Evolutionary conservation across 2,113 vertebrate species (phyloP).

Genomic region (Pygoscelis adeliae): DNA sequence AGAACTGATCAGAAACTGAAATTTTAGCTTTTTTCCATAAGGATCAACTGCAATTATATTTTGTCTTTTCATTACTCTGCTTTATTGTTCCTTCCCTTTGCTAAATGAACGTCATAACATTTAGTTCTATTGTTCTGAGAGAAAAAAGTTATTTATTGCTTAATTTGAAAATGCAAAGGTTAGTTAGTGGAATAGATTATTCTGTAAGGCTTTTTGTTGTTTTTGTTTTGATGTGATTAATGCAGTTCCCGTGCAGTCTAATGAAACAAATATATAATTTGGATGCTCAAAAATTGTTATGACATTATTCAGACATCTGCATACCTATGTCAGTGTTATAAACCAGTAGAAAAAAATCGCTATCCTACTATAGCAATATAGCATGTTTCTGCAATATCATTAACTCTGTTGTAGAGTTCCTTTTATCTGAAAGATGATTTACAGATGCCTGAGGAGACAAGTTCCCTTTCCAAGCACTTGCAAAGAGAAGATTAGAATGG

Average conservation of each 20-base stretch:
- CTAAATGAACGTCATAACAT: not conserved
- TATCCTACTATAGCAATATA: not conserved
- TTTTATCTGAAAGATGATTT: not conserved
- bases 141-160: not conserved
- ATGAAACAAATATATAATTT: not conserved
- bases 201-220: not conserved
- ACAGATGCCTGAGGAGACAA: not conserved
- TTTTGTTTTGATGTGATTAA: not conserved
- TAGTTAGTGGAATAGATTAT: not conserved
- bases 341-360: not conserved
- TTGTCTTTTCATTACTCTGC: not conserved
- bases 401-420: not conserved
- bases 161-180: not conserved
- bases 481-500: not conserved
- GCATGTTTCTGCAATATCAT: not conserved
- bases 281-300: not conserved
- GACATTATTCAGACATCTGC: not conserved
- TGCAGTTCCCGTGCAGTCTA: not conserved
- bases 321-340: not conserved
- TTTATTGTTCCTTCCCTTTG: not conserved
- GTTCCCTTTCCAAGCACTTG: not conserved
- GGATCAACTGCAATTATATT: not conserved
- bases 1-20: not conserved
- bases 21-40: not conserved
- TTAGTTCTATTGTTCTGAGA: not conserved